A percentile compares a stretch with the other conserved stretches of the same genome.
Evolutionary conservation across 2,113 vertebrate species (phyloP).

Genomic region (Lutjanus erythropterus): DNA sequence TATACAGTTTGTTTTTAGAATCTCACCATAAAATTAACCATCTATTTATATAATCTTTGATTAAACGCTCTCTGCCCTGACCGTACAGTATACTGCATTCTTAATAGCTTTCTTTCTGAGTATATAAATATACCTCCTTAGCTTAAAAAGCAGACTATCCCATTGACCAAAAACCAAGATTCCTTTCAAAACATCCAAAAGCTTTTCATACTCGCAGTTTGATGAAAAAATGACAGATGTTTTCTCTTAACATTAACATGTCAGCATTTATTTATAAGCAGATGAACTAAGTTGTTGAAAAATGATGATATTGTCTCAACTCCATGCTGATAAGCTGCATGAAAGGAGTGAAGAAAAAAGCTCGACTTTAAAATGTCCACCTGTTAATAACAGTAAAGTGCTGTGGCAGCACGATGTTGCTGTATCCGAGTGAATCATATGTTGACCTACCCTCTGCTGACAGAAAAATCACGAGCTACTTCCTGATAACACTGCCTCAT

Average conservation of each 20-base stretch:
- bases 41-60: conserved; percentile 46
- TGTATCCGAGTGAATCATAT: conserved; percentile 17
- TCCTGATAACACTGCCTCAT: conserved; percentile 16
- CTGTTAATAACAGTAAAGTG: conserved; percentile 3
- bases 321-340: neutral
- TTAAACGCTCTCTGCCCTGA: conserved; percentile 38
- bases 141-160: conserved; percentile 23
- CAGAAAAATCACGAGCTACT: conserved; percentile 8
- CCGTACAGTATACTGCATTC: neutral
- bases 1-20: conserved; percentile 40
- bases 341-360: neutral
- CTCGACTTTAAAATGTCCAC: conserved; percentile 17
- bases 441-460: neutral
- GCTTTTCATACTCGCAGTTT: neutral
- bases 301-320: neutral
- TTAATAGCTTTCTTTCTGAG: conserved; percentile 19
- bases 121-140: conserved; percentile 22
- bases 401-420: neutral
- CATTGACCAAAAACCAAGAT: conserved; percentile 32
- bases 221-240: neutral
- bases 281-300: neutral
- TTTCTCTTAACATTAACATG: neutral
- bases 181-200: conserved; percentile 7
- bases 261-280: neutral
- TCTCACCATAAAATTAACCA: conserved; percentile 38